Conservation (phyloP, 2,888 invertebrate species). For the Tetragonisca angustula region DNA sequence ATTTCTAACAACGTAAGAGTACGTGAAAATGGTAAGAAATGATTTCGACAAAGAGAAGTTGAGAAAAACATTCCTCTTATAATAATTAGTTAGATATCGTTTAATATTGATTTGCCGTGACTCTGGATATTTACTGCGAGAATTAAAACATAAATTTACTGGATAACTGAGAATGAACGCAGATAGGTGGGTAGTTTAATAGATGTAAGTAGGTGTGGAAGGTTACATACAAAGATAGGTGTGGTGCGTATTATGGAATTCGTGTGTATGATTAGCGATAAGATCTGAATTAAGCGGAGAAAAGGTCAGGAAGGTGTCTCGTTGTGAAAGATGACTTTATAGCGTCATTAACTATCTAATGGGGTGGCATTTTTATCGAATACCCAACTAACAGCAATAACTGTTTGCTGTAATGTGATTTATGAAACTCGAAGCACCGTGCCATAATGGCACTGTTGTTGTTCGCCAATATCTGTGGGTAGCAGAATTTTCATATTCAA, state of each 20-base stretch:
- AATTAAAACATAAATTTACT: constrained; percentile 18
- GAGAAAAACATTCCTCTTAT: background rate
- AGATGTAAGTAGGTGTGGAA: background rate
- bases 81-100: background rate
- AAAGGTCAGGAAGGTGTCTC: constrained; percentile 13
- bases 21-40: no score
- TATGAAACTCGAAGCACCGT: background rate
- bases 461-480: background rate
- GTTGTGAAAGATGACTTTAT: constrained; percentile 9
- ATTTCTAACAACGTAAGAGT: no score
- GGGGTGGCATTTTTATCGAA: background rate
- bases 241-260: constrained; percentile 2
- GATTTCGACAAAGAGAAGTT: background rate
- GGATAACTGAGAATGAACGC: background rate
- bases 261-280: constrained; percentile 8
- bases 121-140: background rate
- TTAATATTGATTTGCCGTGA: background rate
- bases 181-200: background rate
- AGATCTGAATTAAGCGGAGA: background rate
- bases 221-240: constrained; percentile 1
- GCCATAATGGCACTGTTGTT: background rate
- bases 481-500: no score
- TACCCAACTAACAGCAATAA: background rate
- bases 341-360: constrained; percentile 3
- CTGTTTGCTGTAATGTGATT: background rate